Base-by-base conservation (phyloP, 2,888 invertebrate genomes). In the Pristionchus japonicus region DNA sequence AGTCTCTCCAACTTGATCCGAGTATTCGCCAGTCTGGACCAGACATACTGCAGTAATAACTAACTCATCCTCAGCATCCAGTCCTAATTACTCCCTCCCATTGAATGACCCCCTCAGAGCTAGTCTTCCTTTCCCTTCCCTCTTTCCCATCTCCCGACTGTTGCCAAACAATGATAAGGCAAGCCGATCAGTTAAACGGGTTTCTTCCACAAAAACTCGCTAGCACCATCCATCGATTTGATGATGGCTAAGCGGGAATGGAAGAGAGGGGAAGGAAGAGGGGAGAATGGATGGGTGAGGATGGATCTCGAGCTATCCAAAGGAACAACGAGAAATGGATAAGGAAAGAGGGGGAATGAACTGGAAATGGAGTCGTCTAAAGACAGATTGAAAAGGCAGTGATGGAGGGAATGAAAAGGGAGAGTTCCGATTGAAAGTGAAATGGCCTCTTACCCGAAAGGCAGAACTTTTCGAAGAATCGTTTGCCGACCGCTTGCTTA, bases 401-500 rank as follows among this genome's bases (percentile, higher is more conserved):
- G 43, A 43, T 67, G 67, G 43, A 43, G 40, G 40, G 77, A 77
- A 27, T 23, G 37, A 34, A 20, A 47, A 82, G 82, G 82, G 57
- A 83, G 23, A 34, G 77, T 74, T 43, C 17, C 15, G 57, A 64
- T 86, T 15, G 40, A 74, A 52, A 70, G 47, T 23, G 77, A 47
- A 57, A 52, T 47, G n/a, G 77, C 90, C 88, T n/a, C n/a, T n/a
- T 82, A 93, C 93, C 90, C 37, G 91, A 87, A 13, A 94, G 89
- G 87, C 94, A 94, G 83, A 93, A 92, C 88, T 94, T 94, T 89
- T 94, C 94, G 88, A 93, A 93, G 87, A 91, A 93, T 34, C 93
- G 89, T 87, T 92, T 91, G 82, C 92, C 92, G 11, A 88, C 47
- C 2, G 88, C 27, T 3, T 49, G 37, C 43, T 84, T 83, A 31